phyloP scores from a whole-genome alignment of 35 echinoderm and acorn worm species.

The Hemicentrotus pulcherrimus region DNA sequence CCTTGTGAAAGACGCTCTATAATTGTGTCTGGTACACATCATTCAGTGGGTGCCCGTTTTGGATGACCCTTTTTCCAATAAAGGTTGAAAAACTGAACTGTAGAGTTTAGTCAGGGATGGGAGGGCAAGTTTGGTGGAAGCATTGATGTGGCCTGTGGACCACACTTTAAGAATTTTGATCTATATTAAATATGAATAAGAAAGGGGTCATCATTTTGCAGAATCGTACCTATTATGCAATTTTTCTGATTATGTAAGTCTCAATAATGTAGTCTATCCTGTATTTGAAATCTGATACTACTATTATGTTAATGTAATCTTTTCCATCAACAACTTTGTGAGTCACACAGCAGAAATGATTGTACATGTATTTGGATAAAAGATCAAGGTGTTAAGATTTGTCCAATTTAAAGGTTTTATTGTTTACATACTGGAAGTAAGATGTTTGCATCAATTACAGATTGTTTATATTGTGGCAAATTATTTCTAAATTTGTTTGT shows the following conservation, averaged over 20 bases:
- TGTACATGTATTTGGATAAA: neutral
- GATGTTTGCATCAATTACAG: neutral
- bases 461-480: neutral
- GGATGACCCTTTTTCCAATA: too few species aligned
- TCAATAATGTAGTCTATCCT: too few species aligned
- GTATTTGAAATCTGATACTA: neutral
- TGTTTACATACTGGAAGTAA: neutral
- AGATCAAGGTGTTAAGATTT: neutral
- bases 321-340: neutral
- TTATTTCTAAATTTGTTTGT: neutral
- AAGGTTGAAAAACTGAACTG: too few species aligned
- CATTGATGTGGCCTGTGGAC: too few species aligned
- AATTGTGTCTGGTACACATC: too few species aligned
- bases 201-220: neutral
- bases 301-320: neutral
- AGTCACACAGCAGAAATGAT: neutral
- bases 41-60: too few species aligned
- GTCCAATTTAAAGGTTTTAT: neutral
- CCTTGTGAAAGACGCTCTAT: too few species aligned
- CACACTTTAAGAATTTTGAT: too few species aligned
- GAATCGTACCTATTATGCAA: neutral
- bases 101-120: too few species aligned
- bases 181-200: too few species aligned
- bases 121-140: too few species aligned
- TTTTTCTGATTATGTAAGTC: neutral